These are phyloP conservation scores for Ophiodon elongatus DNA, from an alignment of 2,113 vertebrate species.

Conservation along the genomic window DNA sequence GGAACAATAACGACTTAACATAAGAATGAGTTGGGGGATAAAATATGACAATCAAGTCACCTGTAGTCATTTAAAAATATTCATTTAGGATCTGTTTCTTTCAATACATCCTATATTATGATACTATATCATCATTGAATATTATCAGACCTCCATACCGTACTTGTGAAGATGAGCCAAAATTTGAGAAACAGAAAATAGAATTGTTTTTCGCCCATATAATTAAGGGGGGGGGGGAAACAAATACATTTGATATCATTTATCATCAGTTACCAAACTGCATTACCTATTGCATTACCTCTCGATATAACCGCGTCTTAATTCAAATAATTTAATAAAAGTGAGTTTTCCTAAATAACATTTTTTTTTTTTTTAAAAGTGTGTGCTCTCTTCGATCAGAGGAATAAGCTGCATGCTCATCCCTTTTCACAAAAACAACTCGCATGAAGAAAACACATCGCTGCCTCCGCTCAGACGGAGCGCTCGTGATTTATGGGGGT, in stretches of 20 bases:
- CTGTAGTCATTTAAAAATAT: not conserved
- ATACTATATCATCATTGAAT: not conserved
- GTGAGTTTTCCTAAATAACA: not conserved
- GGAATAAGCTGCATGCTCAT: not conserved
- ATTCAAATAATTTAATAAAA: not conserved
- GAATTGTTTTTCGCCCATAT: too few species aligned
- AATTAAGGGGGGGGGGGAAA: too few species aligned
- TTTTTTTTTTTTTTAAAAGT: too few species aligned
- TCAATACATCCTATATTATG: not conserved
- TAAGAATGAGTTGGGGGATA: not conserved
- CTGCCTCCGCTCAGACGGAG: not conserved
- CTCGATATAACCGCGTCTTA: not conserved
- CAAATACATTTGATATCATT: too few species aligned
- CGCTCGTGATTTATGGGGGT: constrained; percentile 35
- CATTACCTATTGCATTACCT: not conserved
- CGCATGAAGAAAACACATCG: not conserved
- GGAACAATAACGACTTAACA: constrained; percentile 2
- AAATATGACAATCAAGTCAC: not conserved
- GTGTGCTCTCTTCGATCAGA: not conserved
- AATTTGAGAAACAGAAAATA: not conserved
- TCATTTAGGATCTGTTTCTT: not conserved
- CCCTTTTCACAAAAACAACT: constrained; percentile 36
- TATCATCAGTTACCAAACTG: not conserved
- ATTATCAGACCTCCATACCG: not conserved
- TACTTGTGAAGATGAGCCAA: not conserved